Evolutionary conservation across 2,113 vertebrate genomes (phyloP).

Genomic region (Onychorhynchus coronatus): DNA sequence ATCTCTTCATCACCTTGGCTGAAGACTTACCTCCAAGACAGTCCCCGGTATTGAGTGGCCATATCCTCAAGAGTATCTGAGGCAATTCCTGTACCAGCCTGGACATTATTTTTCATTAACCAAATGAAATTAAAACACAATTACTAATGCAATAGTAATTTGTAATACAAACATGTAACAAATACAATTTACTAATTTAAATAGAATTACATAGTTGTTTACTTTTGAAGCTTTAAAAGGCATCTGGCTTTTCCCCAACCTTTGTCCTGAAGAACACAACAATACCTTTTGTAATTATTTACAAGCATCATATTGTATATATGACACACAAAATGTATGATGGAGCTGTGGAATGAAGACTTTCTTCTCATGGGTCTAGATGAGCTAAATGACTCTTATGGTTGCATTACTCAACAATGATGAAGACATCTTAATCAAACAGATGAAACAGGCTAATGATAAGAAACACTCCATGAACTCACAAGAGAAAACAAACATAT

Average conservation of each 20-base stretch:
- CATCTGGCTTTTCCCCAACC: neutral
- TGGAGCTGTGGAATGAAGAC: neutral
- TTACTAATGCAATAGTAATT: neutral
- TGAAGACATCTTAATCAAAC: neutral
- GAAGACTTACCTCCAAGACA: conserved; percentile 86
- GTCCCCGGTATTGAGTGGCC: conserved; percentile 80
- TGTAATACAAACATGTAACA: neutral
- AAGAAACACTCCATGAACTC: neutral
- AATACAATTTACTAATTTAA: neutral
- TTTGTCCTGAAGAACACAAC: neutral
- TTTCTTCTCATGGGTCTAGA: neutral
- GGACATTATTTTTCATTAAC: conserved; percentile 12
- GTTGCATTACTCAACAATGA: neutral
- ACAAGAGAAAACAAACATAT: neutral
- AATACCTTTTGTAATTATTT: neutral
- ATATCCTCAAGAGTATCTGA: conserved; percentile 77
- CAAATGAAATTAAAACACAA: conserved; percentile 8
- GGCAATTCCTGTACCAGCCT: conserved; percentile 88
- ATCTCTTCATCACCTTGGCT: neutral
- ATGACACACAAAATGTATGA: neutral
- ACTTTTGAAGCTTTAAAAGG: neutral
- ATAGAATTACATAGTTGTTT: neutral
- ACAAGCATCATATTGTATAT: neutral
- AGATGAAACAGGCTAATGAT: neutral
- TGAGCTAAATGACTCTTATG: neutral